phyloP scores from a whole-genome alignment of 2,888 invertebrate genomes.

The Metopia argyrocephala region DNA sequence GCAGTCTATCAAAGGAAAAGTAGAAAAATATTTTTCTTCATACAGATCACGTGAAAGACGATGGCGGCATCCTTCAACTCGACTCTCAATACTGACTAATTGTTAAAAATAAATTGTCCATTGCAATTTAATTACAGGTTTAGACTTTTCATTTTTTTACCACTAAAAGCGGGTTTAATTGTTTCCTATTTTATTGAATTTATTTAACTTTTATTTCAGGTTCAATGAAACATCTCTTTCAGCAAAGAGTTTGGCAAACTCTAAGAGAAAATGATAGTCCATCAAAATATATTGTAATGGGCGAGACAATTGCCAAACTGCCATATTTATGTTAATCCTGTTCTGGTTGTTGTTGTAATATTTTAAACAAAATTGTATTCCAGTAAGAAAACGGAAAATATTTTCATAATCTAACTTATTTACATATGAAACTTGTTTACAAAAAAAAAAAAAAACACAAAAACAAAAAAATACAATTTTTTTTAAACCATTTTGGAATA shows the following conservation, averaged over 20 bases:
- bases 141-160: background rate
- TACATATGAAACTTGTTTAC: too few relatives aligned
- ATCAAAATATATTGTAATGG: slow-evolving; percentile 43
- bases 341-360: slow-evolving; percentile 28
- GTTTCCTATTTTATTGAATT: slow-evolving; percentile 14
- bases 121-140: slow-evolving; percentile 75
- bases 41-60: slow-evolving; percentile 54
- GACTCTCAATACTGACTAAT: slow-evolving; percentile 68
- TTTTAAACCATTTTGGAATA: background rate
- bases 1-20: slow-evolving; percentile 32
- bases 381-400: too few relatives aligned
- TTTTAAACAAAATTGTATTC: slow-evolving; percentile 14
- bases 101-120: slow-evolving; percentile 74
- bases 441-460: too few relatives aligned
- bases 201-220: background rate
- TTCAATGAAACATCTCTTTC: slow-evolving; percentile 11
- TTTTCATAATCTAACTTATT: slow-evolving; percentile 45
- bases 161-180: too few relatives aligned
- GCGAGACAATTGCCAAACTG: slow-evolving; percentile 40
- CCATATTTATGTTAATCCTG: slow-evolving; percentile 42
- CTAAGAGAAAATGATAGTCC: slow-evolving; percentile 41
- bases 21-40: slow-evolving; percentile 22
- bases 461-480: too few relatives aligned
- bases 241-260: background rate
- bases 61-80: slow-evolving; percentile 45